Percentiles rank a stretch among this genome's conserved stretches.
Evolutionary conservation across 2,888 invertebrate genomes (phyloP).

Genomic region (Protonemura montana): DNA sequence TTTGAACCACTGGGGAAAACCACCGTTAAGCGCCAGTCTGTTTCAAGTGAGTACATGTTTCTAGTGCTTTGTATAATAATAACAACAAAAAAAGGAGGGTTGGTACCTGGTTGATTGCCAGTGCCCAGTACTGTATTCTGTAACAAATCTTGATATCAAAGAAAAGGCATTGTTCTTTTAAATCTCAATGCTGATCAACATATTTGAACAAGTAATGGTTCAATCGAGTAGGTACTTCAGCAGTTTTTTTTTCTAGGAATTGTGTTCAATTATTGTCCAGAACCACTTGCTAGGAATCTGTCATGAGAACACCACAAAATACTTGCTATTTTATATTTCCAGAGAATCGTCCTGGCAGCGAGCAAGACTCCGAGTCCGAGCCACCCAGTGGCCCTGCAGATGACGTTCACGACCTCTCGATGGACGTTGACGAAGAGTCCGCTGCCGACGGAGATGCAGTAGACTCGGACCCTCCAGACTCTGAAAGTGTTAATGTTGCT

Average conservation of each 20-base stretch:
- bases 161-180: too few relatives aligned
- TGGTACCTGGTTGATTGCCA: too few relatives aligned
- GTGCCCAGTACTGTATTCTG: too few relatives aligned
- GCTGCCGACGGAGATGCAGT: slow-evolving; percentile 54
- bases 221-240: too few relatives aligned
- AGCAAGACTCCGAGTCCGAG: slow-evolving; percentile 50
- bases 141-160: too few relatives aligned
- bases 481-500: slow-evolving; percentile 40
- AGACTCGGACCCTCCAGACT: slow-evolving; percentile 49
- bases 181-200: too few relatives aligned
- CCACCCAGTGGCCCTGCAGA: slow-evolving; percentile 59
- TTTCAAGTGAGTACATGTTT: slow-evolving; percentile 47
- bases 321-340: background rate
- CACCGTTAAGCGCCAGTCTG: slow-evolving; percentile 59
- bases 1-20: slow-evolving; percentile 66
- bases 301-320: too few relatives aligned
- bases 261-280: too few relatives aligned
- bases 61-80: background rate
- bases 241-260: too few relatives aligned
- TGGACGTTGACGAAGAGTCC: slow-evolving; percentile 61
- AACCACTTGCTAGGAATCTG: too few relatives aligned
- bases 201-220: too few relatives aligned
- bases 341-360: slow-evolving; percentile 29
- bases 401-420: slow-evolving; percentile 62
- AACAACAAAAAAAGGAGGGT: too few relatives aligned